Base-by-base conservation (phyloP, 2,113 vertebrate genomes). In the Sakesphorus luctuosus region DNA sequence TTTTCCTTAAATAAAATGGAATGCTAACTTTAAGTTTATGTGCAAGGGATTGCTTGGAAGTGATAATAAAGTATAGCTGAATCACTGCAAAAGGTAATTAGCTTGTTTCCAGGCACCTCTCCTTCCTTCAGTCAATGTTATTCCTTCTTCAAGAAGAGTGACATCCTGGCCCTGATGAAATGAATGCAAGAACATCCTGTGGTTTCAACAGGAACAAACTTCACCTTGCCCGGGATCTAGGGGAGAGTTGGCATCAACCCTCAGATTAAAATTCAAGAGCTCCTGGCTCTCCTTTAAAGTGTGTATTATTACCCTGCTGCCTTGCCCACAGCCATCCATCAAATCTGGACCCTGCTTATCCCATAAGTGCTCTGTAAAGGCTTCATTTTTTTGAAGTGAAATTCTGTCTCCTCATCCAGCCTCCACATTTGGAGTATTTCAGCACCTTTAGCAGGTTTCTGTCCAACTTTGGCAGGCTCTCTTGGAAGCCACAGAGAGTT, bases 391-490 rank as follows among this genome's bases (percentile, higher is more conserved):
- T 25, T 38, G 31, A 87, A 67, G 63, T 29, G 69, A 89, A 86
- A 11, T 66, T 83, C 50, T 94, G 15, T 29, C 25, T 94, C 43
- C 72, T 75, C 44, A 78, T 44, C 46, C 65, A 77, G 52, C 59
- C 75, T 93, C 67, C 47, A 10, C 13, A 5, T 75, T 81, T 58
- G 65, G 56, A 76, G n/a, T 29, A 82, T 67, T 10, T 82, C 69
- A 95, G 66, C 58, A 92, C 74, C 69, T 96, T 94, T 68, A 87
- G 43, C 73, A 87, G 29, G 28, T 89, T 91, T 66, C 71, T 83
- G 62, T 74, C 71, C 52, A 77, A 44, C 31, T 78, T 52, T 68
- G 75, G 61, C 90, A 87, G 44, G 46, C 40, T 65, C 73, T 78
- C 12, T 61, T 96, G 88, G 88, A 94, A 94, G 53, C 55, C 10